A percentile compares a stretch with the other conserved stretches of the same genome.
These are phyloP conservation scores for Calypte anna DNA, from an alignment of 2,113 vertebrate species.

Conservation along the genomic window DNA sequence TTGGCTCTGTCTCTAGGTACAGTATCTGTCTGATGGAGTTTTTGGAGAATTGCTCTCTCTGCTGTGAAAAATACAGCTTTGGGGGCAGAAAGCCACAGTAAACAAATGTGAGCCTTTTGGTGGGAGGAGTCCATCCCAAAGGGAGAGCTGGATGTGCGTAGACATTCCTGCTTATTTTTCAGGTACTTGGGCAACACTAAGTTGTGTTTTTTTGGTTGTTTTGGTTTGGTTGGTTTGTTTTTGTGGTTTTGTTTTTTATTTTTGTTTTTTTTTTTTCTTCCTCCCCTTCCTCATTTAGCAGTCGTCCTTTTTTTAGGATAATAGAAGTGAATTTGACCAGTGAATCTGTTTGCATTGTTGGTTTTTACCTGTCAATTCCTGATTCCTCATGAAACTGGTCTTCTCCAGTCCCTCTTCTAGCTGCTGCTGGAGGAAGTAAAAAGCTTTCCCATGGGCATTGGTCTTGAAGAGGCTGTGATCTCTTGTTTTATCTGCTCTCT, in stretches of 20 bases:
- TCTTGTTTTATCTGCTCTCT: background rate
- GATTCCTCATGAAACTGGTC: background rate
- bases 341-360: background rate
- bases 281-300: background rate
- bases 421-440: background rate
- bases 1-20: background rate
- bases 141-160: background rate
- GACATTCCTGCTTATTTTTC: background rate
- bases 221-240: no score
- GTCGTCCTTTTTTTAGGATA: background rate
- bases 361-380: background rate
- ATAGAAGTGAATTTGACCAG: background rate
- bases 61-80: background rate
- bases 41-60: background rate
- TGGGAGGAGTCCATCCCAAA: background rate
- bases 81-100: background rate
- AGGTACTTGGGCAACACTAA: background rate
- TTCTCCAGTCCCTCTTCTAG: background rate
- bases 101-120: background rate
- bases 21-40: background rate
- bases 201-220: no score
- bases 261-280: no score
- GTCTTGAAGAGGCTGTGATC: background rate
- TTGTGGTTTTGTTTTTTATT: no score
- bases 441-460: background rate